These are phyloP conservation scores for Drosophila sturtevanti DNA, from an alignment of 1,140 invertebrate genomes.

Conservation along the genomic window DNA sequence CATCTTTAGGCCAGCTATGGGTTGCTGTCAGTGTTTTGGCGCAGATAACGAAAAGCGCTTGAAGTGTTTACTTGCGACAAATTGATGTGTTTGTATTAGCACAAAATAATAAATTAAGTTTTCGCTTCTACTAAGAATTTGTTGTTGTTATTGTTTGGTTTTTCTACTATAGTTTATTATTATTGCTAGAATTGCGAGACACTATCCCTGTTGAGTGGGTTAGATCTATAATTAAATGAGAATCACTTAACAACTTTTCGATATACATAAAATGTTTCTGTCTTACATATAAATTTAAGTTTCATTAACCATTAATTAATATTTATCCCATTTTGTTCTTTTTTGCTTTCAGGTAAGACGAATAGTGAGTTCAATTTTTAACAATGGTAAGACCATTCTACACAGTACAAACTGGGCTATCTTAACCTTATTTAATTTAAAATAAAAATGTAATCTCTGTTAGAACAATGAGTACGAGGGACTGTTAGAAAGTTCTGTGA, in stretches of 20 bases:
- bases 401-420: constrained; percentile 1
- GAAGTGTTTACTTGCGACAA: constrained; percentile 79
- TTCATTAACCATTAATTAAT: constrained; percentile 25
- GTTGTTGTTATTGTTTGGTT: constrained; percentile 15
- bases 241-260: not conserved
- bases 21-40: constrained; percentile 62
- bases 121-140: constrained; percentile 3
- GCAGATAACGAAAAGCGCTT: constrained; percentile 74
- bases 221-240: constrained; percentile 15
- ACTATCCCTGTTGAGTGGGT: constrained; percentile 13
- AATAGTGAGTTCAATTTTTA: not conserved
- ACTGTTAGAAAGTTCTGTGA: not conserved
- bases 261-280: not conserved
- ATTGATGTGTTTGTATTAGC: constrained; percentile 77
- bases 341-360: constrained; percentile 46
- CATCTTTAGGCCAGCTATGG: not conserved
- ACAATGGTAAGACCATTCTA: not conserved
- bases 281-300: not conserved
- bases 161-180: constrained; percentile 6
- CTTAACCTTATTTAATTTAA: too few relatives aligned
- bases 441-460: not conserved
- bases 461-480: too few relatives aligned
- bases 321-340: constrained; percentile 14
- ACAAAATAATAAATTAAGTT: constrained; percentile 77
- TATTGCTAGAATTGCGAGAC: not conserved